Evolutionary conservation across 2,797 vertebrate genomes (phyloP).

Genomic region (Sitta carolinensis): DNA sequence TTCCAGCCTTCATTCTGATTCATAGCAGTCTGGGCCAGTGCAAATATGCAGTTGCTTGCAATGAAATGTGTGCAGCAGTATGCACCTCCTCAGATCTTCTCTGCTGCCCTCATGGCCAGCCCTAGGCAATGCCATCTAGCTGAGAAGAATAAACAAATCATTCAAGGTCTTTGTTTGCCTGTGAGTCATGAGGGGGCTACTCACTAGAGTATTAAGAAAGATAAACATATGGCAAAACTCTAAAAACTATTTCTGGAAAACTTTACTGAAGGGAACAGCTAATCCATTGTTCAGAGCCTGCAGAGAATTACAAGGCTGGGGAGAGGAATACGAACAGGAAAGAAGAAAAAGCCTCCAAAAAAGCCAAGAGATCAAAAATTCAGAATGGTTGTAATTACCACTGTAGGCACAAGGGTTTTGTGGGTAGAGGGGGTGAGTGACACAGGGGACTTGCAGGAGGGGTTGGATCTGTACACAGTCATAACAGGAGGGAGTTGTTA

Average conservation of each 20-base stretch:
- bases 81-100: conserved; percentile 14
- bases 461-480: neutral
- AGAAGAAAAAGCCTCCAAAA: neutral
- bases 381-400: conserved; percentile 55
- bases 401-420: conserved; percentile 34
- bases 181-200: conserved; percentile 74
- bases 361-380: conserved; percentile 48
- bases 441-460: neutral
- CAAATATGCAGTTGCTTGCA: conserved; percentile 34
- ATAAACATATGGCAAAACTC: conserved; percentile 76
- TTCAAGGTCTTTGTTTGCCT: conserved; percentile 62
- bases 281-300: conserved; percentile 72
- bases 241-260: conserved; percentile 79
- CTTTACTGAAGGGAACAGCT: conserved; percentile 72
- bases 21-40: neutral
- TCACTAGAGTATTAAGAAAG: conserved; percentile 76
- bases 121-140: conserved; percentile 40
- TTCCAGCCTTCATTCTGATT: conserved; percentile 25
- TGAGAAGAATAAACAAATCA: conserved; percentile 71
- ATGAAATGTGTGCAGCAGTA: conserved; percentile 1
- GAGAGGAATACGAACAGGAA: conserved; percentile 40
- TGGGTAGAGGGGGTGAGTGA: neutral
- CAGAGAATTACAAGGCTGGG: conserved; percentile 53
- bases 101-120: conserved; percentile 17
- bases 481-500: neutral